Percentiles rank a stretch among this genome's conserved stretches.
Evolutionary conservation across 2,888 invertebrate species (phyloP).

Genomic region (Seira musarum): DNA sequence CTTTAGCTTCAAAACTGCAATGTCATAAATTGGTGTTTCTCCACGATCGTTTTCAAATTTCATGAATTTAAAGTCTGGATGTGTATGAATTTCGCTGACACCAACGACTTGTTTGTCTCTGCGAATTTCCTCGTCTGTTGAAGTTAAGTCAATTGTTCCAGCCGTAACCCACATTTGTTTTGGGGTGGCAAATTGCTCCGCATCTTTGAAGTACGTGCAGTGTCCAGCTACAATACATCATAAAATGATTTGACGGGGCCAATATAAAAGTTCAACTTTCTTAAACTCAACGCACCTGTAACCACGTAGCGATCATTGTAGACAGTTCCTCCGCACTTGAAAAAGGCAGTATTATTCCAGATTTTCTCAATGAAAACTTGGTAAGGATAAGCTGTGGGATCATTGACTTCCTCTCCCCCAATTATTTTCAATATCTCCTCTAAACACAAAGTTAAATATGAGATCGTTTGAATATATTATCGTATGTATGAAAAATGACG

Average conservation of each 20-base stretch:
- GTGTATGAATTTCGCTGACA: conserved; percentile 53
- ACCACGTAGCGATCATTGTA: conserved; percentile 44
- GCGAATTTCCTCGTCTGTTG: conserved; percentile 42
- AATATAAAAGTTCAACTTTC: too few relatives aligned
- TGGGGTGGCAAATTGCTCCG: conserved; percentile 42
- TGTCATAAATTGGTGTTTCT: conserved; percentile 53
- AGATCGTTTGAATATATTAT: neutral
- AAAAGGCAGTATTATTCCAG: conserved; percentile 53
- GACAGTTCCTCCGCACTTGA: conserved; percentile 57
- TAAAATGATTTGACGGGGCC: too few relatives aligned
- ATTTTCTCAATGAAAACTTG: conserved; percentile 60
- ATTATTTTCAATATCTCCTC: conserved; percentile 38
- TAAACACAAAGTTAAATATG: conserved; percentile 5
- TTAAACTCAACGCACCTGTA: too few relatives aligned
- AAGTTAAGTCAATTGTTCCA: conserved; percentile 52
- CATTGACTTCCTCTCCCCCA: conserved; percentile 42
- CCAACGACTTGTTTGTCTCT: conserved; percentile 47
- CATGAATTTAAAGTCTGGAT: conserved; percentile 55
- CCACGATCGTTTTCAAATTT: conserved; percentile 32
- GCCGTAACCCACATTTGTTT: conserved; percentile 50
- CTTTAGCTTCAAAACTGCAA: conserved; percentile 42
- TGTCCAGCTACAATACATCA: too few relatives aligned
- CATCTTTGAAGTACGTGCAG: conserved; percentile 52
- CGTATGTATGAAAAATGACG: neutral
- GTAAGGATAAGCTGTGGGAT: conserved; percentile 49